Percentiles rank a stretch among this genome's conserved stretches.
phyloP scores from a whole-genome alignment of 2,113 vertebrate genomes.

The Microtus montanus region DNA sequence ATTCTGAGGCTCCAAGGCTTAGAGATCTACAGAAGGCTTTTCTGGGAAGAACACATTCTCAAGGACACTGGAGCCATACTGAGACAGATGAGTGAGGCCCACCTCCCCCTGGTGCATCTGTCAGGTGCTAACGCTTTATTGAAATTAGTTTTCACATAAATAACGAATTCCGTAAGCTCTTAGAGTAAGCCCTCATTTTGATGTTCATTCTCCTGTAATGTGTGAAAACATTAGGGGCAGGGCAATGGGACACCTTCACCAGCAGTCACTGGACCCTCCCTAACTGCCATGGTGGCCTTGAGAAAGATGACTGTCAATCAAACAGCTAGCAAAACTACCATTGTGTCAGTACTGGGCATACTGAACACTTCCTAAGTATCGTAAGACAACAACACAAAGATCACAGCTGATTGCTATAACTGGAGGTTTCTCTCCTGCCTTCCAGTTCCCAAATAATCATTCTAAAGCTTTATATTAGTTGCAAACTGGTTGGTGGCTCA shows the following conservation, averaged over 20 bases:
- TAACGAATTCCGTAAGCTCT: background rate
- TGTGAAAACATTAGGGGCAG: background rate
- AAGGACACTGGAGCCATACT: background rate
- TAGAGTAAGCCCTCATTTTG: background rate
- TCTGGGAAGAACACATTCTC: background rate
- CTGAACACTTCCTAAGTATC: background rate
- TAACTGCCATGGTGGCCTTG: background rate
- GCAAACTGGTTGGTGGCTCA: no score
- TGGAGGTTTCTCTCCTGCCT: no score
- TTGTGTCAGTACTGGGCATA: background rate
- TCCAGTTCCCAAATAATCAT: no score
- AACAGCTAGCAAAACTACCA: background rate
- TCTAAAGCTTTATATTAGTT: no score
- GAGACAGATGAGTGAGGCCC: background rate
- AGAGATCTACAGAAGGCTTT: background rate
- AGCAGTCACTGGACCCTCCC: background rate
- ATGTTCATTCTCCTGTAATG: background rate
- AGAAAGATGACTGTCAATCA: background rate
- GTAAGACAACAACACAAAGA: background rate
- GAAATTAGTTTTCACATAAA: background rate
- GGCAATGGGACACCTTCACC: background rate
- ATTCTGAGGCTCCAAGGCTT: background rate
- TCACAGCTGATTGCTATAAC: background rate
- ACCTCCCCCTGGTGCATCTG: background rate
- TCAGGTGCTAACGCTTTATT: background rate